Percentiles rank a stretch among this genome's conserved stretches.
Evolutionary conservation across 2,797 vertebrate species (phyloP).

Genomic region (Spea hammondii): DNA sequence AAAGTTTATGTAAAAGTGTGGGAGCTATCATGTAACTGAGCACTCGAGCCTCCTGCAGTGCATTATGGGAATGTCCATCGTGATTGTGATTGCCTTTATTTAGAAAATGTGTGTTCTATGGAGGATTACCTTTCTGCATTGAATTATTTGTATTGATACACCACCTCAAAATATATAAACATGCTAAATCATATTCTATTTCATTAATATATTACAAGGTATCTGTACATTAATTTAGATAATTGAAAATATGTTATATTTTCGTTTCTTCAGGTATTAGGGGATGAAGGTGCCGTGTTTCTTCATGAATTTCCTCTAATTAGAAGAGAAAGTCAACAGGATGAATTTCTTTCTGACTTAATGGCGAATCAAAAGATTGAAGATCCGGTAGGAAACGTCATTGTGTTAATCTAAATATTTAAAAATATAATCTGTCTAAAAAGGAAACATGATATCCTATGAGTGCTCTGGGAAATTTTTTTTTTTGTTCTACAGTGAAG

Average conservation of each 20-base stretch:
- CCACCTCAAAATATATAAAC: too few relatives aligned
- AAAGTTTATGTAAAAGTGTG: too few relatives aligned
- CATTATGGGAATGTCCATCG: too few relatives aligned
- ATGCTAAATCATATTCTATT: background rate
- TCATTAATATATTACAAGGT: background rate
- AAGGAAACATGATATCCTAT: too few relatives aligned
- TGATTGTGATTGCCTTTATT: too few relatives aligned
- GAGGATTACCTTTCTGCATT: too few relatives aligned
- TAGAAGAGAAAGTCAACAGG: constrained; percentile 82
- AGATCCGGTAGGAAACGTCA: constrained; percentile 75
- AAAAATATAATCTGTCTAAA: background rate
- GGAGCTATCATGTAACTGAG: too few relatives aligned
- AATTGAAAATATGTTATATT: background rate
- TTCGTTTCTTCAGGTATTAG: constrained; percentile 69
- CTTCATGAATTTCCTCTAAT: constrained; percentile 91
- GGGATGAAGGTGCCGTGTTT: constrained; percentile 82
- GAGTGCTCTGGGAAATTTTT: too few relatives aligned
- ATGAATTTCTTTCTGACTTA: constrained; percentile 80
- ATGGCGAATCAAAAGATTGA: constrained; percentile 78
- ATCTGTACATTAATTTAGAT: background rate
- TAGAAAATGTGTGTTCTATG: too few relatives aligned
- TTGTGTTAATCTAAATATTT: background rate
- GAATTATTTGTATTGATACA: too few relatives aligned
- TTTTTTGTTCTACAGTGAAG: too few relatives aligned
- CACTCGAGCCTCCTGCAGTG: too few relatives aligned